Evolutionary conservation across 2,888 invertebrate genomes (phyloP), one percentile per base, ranked within the genome.

Genomic region (Cacoxenus indagator): DNA sequence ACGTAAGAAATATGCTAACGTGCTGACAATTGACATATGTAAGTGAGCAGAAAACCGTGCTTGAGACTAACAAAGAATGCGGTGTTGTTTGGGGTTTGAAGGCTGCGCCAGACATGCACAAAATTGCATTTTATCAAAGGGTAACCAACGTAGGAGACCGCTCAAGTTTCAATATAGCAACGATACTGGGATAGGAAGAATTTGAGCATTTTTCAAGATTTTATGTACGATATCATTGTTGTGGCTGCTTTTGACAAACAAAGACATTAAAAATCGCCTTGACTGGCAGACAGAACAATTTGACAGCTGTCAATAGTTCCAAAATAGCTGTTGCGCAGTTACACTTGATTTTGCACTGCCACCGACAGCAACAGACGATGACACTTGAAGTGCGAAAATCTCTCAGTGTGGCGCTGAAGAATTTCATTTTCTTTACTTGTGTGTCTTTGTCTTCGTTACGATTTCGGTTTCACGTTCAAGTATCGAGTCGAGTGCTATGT

Each of bases 1-100:
- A 74, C 73, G 74, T 67, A 68, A 67, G 74, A 75, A 75, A 81
- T 78, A 80, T 80, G 81, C 70, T 71, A 71, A 73, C 75, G 61
- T 61, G 75, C 75, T 77, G 77, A 81, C 80, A 81, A 74, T 77
- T 83, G 82, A 84, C 83, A 83, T 75, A 82, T 83, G 84, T 79
- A 84, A 61, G n/a, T 37, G 61, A 31, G 22, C 4, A 11, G 55
- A 9, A 55, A 6, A 17, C 14, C 2, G 14, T 55, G 54, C 27
- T 55, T 55, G 54, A 55, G 54, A 55, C 26, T 26, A 11, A 55
- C 24, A 9, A 55, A 14, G 0, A 26, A 22, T 14, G 9, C n/a
- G 51, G 19, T 51, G 55, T n/a, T 59, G 19, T 19, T 26, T 57
- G 29, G 6, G 19, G 57, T 31, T 54, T 11, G 19, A 22, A 19